Evolutionary conservation across 2,888 invertebrate genomes (phyloP).

Genomic region (Myopa tessellatipennis): DNA sequence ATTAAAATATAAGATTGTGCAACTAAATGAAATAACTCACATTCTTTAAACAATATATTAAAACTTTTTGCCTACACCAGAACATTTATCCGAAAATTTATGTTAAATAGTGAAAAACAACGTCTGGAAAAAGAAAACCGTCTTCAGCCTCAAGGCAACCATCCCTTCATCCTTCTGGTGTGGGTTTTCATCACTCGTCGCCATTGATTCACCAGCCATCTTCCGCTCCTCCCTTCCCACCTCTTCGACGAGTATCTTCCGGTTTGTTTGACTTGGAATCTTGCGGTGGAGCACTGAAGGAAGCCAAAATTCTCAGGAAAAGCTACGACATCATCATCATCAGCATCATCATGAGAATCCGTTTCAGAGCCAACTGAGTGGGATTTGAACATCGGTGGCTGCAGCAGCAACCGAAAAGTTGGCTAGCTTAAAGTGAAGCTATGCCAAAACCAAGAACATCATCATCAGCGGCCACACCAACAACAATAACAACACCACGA

Average conservation of each 20-base stretch:
- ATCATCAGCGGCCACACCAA: conserved; percentile 2
- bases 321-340: neutral
- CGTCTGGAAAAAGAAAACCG: too few relatives aligned
- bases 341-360: neutral
- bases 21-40: too few relatives aligned
- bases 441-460: conserved; percentile 14
- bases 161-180: neutral
- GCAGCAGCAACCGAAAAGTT: neutral
- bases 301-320: neutral
- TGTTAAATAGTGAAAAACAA: too few relatives aligned
- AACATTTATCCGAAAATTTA: neutral
- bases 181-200: too few relatives aligned
- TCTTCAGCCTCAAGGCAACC: neutral
- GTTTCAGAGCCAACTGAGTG: conserved; percentile 8
- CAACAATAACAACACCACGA: neutral
- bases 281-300: neutral
- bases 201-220: too few relatives aligned
- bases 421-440: too few relatives aligned
- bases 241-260: too few relatives aligned
- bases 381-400: conserved; percentile 4
- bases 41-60: neutral
- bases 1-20: too few relatives aligned
- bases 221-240: too few relatives aligned
- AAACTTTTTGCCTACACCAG: neutral
- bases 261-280: neutral